Percentiles rank a stretch among this genome's conserved stretches.
phyloP scores from a whole-genome alignment of 2,797 vertebrate species.

The Channa striata region DNA sequence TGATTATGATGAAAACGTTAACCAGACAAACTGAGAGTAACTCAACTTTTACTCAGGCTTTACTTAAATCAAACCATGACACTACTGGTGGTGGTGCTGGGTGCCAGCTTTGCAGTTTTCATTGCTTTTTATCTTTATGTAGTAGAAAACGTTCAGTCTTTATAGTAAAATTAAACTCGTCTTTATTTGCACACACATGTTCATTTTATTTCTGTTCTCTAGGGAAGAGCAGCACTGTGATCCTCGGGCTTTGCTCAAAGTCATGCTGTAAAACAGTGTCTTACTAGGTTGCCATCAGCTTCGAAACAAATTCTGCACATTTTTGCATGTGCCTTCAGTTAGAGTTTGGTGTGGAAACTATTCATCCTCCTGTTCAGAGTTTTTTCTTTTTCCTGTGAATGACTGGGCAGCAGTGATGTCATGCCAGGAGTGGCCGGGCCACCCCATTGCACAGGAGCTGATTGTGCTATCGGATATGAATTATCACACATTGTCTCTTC shows the following conservation, averaged over 20 bases:
- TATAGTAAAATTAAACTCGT: too few species aligned
- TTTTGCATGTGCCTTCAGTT: neutral
- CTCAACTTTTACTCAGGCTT: too few species aligned
- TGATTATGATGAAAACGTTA: too few species aligned
- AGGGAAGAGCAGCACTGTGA: neutral
- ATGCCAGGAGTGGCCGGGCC: slow-evolving; percentile 19
- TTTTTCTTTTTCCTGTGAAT: slow-evolving; percentile 22
- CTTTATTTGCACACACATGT: neutral
- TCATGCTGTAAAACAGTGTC: neutral
- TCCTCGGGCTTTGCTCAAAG: slow-evolving; percentile 1
- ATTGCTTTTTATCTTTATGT: too few species aligned
- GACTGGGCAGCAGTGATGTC: slow-evolving; percentile 42
- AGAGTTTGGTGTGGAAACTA: slow-evolving; percentile 13
- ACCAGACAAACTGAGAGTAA: too few species aligned
- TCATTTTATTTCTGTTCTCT: too few species aligned
- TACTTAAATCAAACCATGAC: too few species aligned
- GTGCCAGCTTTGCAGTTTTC: too few species aligned
- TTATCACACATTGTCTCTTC: slow-evolving; percentile 22
- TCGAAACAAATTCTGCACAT: neutral
- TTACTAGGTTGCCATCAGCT: neutral
- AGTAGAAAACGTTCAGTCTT: too few species aligned
- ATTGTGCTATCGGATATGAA: slow-evolving; percentile 46
- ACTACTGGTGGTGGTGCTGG: too few species aligned
- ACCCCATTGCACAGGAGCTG: slow-evolving; percentile 28
- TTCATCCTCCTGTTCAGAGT: slow-evolving; percentile 4